phyloP scores from a whole-genome alignment of 1,140 invertebrate species.

The Hesperophylax magnus region DNA sequence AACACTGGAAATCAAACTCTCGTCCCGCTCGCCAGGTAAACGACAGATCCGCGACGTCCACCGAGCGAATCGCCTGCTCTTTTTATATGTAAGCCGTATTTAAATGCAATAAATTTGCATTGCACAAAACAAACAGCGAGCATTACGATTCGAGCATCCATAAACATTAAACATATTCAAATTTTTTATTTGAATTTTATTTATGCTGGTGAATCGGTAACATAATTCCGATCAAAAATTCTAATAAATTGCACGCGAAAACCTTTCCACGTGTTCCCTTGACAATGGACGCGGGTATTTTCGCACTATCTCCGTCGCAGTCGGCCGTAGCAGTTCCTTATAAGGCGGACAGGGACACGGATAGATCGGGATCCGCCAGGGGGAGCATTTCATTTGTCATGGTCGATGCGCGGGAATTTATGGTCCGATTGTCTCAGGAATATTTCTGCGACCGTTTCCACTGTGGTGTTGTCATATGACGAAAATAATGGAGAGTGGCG shows the following conservation, averaged over 20 bases:
- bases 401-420: constrained; percentile 46
- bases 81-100: no score
- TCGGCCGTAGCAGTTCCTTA: background rate
- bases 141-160: background rate
- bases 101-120: constrained; percentile 7
- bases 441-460: constrained; percentile 36
- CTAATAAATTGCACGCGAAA: constrained; percentile 52
- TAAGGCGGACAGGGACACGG: constrained; percentile 10
- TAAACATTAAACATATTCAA: constrained; percentile 16
- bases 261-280: constrained; percentile 48
- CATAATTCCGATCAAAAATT: constrained; percentile 55
- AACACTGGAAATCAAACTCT: background rate
- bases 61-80: no score
- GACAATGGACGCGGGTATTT: constrained; percentile 54
- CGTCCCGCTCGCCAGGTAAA: background rate
- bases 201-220: constrained; percentile 42
- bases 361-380: background rate
- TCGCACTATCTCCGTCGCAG: constrained; percentile 34
- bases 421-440: constrained; percentile 50
- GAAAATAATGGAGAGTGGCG: constrained; percentile 14
- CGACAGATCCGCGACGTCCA: background rate
- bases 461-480: constrained; percentile 31
- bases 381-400: constrained; percentile 49
- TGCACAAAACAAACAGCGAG: constrained; percentile 20
- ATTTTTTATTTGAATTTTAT: constrained; percentile 40